These are phyloP conservation scores for Agrochola lota DNA, from an alignment of 2,888 invertebrate genomes.

Conservation along the genomic window DNA sequence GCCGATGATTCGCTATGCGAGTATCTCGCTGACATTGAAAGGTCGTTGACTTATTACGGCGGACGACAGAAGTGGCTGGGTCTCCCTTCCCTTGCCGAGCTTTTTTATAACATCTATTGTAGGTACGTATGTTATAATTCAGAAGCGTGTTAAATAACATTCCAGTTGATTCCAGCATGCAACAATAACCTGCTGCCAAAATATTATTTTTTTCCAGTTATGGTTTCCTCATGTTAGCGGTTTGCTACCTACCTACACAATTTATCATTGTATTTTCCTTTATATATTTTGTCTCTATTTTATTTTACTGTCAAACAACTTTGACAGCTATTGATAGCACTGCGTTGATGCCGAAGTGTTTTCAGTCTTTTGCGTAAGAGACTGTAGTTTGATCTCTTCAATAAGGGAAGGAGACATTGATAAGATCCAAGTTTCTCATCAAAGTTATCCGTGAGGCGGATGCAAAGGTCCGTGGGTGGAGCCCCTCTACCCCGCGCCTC, in stretches of 20 bases:
- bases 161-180: conserved; percentile 33
- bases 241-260: conserved; percentile 15
- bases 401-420: conserved; percentile 71
- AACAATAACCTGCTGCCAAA: conserved; percentile 18
- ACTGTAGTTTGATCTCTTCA: conserved; percentile 55
- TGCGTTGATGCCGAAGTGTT: not conserved
- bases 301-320: not conserved
- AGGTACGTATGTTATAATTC: conserved; percentile 49
- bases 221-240: conserved; percentile 28
- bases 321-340: not conserved
- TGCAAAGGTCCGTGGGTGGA: conserved; percentile 89
- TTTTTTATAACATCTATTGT: conserved; percentile 68
- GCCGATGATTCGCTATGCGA: conserved; percentile 79
- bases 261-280: conserved; percentile 16
- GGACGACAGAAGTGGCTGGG: conserved; percentile 76
- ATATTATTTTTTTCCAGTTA: not conserved
- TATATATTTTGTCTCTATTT: not conserved
- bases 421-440: conserved; percentile 81
- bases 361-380: not conserved
- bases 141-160: conserved; percentile 47
- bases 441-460: conserved; percentile 86
- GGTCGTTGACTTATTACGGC: conserved; percentile 85
- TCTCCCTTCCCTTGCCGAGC: conserved; percentile 78
- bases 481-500: conserved; percentile 80
- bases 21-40: conserved; percentile 86